Evolutionary conservation across 1,140 invertebrate genomes (phyloP).

Genomic region (Saxidomus purpurata): DNA sequence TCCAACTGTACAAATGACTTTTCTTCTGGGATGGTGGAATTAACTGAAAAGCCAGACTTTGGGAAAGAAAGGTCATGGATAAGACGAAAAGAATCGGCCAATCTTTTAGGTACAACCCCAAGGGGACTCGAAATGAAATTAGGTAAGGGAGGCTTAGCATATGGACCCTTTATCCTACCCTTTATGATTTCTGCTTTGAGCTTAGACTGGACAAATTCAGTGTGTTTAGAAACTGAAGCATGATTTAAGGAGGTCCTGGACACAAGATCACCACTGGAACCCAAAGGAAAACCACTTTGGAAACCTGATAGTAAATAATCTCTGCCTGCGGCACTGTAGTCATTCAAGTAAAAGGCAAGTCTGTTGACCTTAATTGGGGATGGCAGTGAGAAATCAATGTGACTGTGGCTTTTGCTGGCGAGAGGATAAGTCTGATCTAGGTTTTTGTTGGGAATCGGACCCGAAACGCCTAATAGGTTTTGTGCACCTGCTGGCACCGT

Average conservation of each 20-base stretch:
- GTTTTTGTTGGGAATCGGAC: background rate
- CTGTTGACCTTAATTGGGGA: background rate
- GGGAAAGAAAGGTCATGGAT: conserved; percentile 35
- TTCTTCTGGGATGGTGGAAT: background rate
- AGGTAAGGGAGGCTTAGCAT: background rate
- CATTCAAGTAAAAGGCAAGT: background rate
- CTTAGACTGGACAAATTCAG: background rate
- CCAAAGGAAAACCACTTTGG: background rate
- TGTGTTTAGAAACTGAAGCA: background rate
- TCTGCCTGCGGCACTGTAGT: background rate
- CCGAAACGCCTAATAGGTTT: background rate
- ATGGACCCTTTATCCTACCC: conserved; percentile 48
- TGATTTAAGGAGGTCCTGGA: background rate
- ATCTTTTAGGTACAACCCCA: conserved; percentile 17
- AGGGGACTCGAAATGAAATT: conserved; percentile 20
- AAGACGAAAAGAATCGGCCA: no score
- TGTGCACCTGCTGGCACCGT: conserved; percentile 14
- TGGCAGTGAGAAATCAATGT: background rate
- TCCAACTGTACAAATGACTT: conserved; percentile 20
- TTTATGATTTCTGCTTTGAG: background rate
- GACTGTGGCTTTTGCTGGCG: background rate
- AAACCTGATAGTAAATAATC: background rate
- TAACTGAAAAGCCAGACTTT: background rate
- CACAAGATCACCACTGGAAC: background rate
- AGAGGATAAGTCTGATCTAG: background rate